These are phyloP conservation scores for Asobara japonica DNA, from an alignment of 1,140 invertebrate species.

Conservation along the genomic window DNA sequence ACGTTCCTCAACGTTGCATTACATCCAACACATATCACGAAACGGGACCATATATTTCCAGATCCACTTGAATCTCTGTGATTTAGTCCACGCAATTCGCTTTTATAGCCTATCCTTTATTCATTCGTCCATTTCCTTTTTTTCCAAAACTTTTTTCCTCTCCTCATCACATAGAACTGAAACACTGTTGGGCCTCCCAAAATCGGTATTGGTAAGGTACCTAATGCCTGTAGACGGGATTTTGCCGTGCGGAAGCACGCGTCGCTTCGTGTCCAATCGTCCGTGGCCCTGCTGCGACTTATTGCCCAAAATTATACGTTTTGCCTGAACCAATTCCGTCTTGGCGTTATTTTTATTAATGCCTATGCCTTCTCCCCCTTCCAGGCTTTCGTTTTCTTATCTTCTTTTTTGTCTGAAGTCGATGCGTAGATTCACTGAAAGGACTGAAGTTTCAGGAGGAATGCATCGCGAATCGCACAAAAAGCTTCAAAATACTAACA, in stretches of 20 bases:
- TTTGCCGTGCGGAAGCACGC: constrained; percentile 46
- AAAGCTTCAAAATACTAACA: too few species aligned
- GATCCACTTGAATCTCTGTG: constrained; percentile 38
- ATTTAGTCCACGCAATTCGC: constrained; percentile 48
- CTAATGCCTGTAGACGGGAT: neutral
- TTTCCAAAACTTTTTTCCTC: constrained; percentile 27
- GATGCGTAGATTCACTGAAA: constrained; percentile 1
- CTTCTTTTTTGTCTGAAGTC: neutral
- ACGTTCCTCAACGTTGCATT: neutral
- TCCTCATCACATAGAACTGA: neutral
- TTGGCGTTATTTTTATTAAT: constrained; percentile 37
- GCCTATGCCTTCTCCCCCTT: neutral
- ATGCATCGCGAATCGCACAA: too few species aligned
- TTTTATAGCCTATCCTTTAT: constrained; percentile 42
- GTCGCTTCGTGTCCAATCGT: constrained; percentile 52
- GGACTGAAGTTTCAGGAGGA: too few species aligned
- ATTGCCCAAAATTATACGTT: constrained; percentile 40
- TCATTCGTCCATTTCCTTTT: constrained; percentile 21
- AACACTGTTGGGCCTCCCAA: neutral
- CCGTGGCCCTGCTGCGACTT: constrained; percentile 38
- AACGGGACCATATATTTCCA: constrained; percentile 22
- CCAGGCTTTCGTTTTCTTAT: neutral
- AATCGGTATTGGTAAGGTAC: neutral
- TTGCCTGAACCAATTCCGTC: constrained; percentile 12
- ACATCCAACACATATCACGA: constrained; percentile 30